Percentiles rank a stretch among this genome's conserved stretches.
Evolutionary conservation across 2,888 invertebrate species (phyloP).

Genomic region (Orchesellides sinensis): DNA sequence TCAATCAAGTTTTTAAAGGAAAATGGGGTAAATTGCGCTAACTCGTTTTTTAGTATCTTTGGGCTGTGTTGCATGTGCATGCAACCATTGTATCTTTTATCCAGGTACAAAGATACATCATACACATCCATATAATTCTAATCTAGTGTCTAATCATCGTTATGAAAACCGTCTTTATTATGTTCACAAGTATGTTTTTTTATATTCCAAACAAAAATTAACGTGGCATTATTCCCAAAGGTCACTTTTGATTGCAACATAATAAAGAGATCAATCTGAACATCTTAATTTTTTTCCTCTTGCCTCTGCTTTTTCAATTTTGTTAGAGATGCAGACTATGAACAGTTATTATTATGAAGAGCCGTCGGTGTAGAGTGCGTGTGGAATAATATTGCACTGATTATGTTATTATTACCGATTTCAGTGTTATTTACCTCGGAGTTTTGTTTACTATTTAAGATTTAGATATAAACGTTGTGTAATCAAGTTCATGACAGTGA

Average conservation of each 20-base stretch:
- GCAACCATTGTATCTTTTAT: too few relatives aligned
- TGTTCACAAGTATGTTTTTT: conserved; percentile 33
- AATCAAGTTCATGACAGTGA: conserved; percentile 47
- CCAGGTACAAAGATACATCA: too few relatives aligned
- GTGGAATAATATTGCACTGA: too few relatives aligned
- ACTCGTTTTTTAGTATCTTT: not conserved
- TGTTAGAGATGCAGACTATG: too few relatives aligned
- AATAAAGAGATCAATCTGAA: conserved; percentile 51
- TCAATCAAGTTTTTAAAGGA: conserved; percentile 6
- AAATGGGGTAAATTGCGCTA: conserved; percentile 4
- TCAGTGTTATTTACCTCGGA: not conserved
- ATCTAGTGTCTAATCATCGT: not conserved
- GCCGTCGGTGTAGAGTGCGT: too few relatives aligned
- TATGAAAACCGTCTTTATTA: conserved; percentile 15
- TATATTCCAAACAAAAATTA: too few relatives aligned
- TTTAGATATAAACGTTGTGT: not conserved
- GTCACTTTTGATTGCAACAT: conserved; percentile 42
- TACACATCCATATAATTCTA: conserved; percentile 1
- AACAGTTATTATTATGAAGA: too few relatives aligned
- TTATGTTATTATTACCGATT: too few relatives aligned
- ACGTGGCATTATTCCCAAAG: conserved; percentile 36
- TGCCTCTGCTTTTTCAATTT: too few relatives aligned
- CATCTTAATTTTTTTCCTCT: conserved; percentile 30
- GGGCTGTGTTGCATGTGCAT: not conserved
- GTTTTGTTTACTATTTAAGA: not conserved